Conservation (phyloP, 2,888 invertebrate genomes). For the Sinotaia quadrata region DNA sequence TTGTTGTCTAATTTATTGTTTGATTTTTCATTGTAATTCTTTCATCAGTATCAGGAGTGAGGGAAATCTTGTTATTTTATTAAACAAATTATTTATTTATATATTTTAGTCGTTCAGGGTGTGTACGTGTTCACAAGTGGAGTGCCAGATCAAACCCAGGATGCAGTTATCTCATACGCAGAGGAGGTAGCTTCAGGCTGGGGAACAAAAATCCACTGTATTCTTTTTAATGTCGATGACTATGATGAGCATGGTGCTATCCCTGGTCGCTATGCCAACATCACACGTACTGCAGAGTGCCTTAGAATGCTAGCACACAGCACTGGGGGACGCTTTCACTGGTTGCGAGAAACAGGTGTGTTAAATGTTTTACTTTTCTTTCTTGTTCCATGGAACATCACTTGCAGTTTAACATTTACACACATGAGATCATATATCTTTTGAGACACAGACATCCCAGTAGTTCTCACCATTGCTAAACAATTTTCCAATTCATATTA, state of each 20-base stretch:
- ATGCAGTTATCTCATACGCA: slow-evolving; percentile 63
- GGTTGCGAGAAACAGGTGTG: slow-evolving; percentile 72
- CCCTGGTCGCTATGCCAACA: slow-evolving; percentile 71
- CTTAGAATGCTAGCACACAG: slow-evolving; percentile 70
- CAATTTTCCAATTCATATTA: too few species aligned
- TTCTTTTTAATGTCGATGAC: slow-evolving; percentile 72
- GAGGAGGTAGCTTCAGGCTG: slow-evolving; percentile 66
- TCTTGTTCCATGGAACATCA: not conserved
- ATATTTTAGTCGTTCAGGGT: slow-evolving; percentile 66
- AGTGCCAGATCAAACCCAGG: slow-evolving; percentile 70
- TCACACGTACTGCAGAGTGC: slow-evolving; percentile 70
- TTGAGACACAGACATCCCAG: too few species aligned
- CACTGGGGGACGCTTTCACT: slow-evolving; percentile 71
- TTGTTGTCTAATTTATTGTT: too few species aligned
- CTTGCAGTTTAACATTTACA: not conserved
- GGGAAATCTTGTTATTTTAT: not conserved
- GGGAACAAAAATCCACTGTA: slow-evolving; percentile 63
- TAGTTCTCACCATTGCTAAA: too few species aligned
- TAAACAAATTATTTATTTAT: not conserved
- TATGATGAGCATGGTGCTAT: slow-evolving; percentile 70
- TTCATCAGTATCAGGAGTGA: not conserved
- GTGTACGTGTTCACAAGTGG: slow-evolving; percentile 72
- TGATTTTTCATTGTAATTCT: too few species aligned
- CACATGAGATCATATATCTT: too few species aligned
- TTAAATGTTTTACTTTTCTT: too few species aligned